Base-by-base conservation (phyloP, 2,113 vertebrate genomes). In the Picathartes gymnocephalus region DNA sequence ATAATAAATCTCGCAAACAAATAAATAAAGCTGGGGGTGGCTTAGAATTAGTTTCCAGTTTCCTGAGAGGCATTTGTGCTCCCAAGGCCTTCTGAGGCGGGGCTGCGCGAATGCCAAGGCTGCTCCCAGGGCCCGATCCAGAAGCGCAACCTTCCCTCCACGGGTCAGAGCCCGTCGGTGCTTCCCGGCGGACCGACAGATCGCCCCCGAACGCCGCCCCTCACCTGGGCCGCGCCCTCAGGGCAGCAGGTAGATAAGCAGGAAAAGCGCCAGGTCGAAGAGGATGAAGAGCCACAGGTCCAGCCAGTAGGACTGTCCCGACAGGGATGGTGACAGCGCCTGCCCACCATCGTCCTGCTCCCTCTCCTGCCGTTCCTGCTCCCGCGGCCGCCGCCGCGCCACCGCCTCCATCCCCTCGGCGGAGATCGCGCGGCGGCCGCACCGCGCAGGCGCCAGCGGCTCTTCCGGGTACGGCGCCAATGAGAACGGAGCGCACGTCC, bases 291-390 rank as follows among this genome's bases (percentile, higher is more conserved):
- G 79, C 98, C 98, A 99, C 9, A 99, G 68, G 58, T 99, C 99
- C 78, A 99, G 97, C 99, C 99, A 99, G 96, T 99, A 99, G 2
- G 98, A 99, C 33, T 98, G 98, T 56, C 98, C 97, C 5, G 98
- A 98, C 17, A 66, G 20, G 11, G 86, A 81, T 4, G 22, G 66
- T 10, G 90, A 12, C 9, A 13, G 23, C 21, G 66, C 15, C 8
- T 5, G 72, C 18, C 20, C 25, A 3, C 17, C 21, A 47, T 20
- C 27, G 4, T 7, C 45, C 57, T 15, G 6, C 66, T 8, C 25
- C 35, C 2, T 50, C 56, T 19, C 8, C 61, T 10, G 37, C 45
- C 7, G 33, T 0, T 53, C 45, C 53, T 8, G 72, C 27, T 50
- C 53, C 56, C 23, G 57, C 13, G 25, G 58, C 76, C 39, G 89